phyloP scores from a whole-genome alignment of 1,140 invertebrate species.

The Pectinophora gossypiella region DNA sequence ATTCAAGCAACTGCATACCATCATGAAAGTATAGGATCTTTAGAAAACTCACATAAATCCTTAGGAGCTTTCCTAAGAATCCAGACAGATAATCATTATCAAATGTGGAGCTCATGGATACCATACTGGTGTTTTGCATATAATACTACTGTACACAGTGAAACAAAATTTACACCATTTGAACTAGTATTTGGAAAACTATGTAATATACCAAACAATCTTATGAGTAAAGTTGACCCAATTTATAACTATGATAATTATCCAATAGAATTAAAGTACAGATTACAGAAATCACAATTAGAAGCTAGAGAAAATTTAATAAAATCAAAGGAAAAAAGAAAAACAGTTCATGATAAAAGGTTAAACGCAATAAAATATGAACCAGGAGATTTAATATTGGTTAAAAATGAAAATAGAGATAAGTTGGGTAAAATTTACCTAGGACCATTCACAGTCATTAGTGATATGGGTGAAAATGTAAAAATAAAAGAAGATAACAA shows the following conservation, averaged over 20 bases:
- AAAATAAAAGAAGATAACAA: slow-evolving; percentile 1
- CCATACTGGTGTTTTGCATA: neutral
- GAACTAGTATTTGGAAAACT: slow-evolving; percentile 30
- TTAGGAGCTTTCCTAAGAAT: slow-evolving; percentile 25
- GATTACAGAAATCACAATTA: slow-evolving; percentile 9
- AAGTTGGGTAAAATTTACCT: slow-evolving; percentile 5
- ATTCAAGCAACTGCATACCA: slow-evolving; percentile 31
- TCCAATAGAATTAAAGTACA: slow-evolving; percentile 12
- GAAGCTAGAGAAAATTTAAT: slow-evolving; percentile 15
- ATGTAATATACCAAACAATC: slow-evolving; percentile 12
- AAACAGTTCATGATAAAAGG: slow-evolving; percentile 1
- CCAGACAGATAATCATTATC: slow-evolving; percentile 1
- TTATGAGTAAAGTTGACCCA: slow-evolving; percentile 5
- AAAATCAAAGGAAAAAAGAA: slow-evolving; percentile 12
- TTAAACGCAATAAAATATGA: slow-evolving; percentile 7
- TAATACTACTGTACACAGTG: slow-evolving; percentile 2
- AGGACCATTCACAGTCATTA: slow-evolving; percentile 4
- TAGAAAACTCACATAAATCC: slow-evolving; percentile 31
- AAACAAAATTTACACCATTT: slow-evolving; percentile 18
- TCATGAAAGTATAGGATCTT: slow-evolving; percentile 17
- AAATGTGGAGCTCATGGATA: neutral
- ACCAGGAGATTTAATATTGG: slow-evolving; percentile 1
- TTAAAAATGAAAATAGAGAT: slow-evolving; percentile 5
- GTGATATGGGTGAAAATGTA: slow-evolving; percentile 4
- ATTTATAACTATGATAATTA: slow-evolving; percentile 6